phyloP scores from a whole-genome alignment of 2,797 vertebrate species.

The Eutrigla gurnardus region DNA sequence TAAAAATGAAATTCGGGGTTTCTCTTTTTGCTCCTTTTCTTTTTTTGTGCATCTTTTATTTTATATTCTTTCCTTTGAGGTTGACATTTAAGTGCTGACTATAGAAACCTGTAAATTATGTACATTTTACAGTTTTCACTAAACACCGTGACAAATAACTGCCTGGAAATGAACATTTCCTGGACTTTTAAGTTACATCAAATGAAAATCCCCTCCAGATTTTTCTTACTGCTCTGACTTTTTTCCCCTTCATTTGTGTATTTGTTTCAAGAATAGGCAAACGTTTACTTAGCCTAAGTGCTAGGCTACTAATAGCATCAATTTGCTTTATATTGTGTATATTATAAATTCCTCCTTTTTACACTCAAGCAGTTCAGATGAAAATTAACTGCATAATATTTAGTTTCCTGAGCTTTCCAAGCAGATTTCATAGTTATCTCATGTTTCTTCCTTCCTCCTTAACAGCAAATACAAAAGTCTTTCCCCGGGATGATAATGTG shows the following conservation, averaged over 20 bases:
- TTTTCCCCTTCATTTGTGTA: not conserved
- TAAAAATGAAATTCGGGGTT: not conserved
- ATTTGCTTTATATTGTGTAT: not conserved
- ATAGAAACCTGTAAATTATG: not conserved
- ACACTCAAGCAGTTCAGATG: not conserved
- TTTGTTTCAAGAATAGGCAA: too few species aligned
- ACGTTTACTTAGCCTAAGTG: not conserved
- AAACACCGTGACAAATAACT: not conserved
- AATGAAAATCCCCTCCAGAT: too few species aligned
- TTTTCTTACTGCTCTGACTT: not conserved
- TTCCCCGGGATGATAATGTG: not conserved
- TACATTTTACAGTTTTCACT: not conserved
- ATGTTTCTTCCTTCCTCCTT: too few species aligned
- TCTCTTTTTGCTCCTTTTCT: not conserved
- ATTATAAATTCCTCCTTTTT: not conserved
- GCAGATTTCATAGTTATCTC: not conserved
- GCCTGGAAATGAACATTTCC: not conserved
- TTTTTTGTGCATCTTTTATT: not conserved
- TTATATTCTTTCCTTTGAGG: not conserved
- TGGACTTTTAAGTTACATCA: too few species aligned
- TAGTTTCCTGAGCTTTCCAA: not conserved
- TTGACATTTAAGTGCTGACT: not conserved
- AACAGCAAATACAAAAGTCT: not conserved
- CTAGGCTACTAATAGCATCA: not conserved
- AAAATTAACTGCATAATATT: not conserved